Evolutionary conservation across 2,888 invertebrate genomes (phyloP), one percentile per base, ranked within the genome.

Genomic region (Lochmaea capreae): DNA sequence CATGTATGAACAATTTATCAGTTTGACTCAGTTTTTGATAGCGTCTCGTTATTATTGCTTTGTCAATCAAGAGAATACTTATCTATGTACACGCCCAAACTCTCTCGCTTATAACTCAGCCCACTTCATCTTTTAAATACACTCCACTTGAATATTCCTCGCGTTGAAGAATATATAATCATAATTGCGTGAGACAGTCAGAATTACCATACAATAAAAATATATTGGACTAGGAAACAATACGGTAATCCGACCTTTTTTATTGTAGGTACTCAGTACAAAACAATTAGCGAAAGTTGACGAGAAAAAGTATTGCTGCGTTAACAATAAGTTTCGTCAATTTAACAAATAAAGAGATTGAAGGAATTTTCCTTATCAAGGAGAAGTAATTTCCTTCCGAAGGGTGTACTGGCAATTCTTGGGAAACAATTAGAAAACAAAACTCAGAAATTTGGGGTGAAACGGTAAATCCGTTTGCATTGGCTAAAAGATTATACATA

Each of bases 201-300:
- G 8, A 52, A 52, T 52, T 52, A 52, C 16, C n/a, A 52, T 52
- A 52, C 16, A 52, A 52, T 52, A 52, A 52, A n/a, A 52, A 46
- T 12, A 11, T 46, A 39, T 46, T 12, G 14, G 46, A 46, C 46
- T 46, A 14, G 14, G 14, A 46, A 46, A 46, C 46, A 46, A 46
- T 46, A 46, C 12, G 46, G 6, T 46, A 12, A 46, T 46, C 46
- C 11, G 46, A 46, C 14, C 46, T 12, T 46, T 46, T 46, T 46
- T 46, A 14, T 46, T 12, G 14, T 46, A 14, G 46, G 14, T 46
- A 14, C 14, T 46, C 12, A 14, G 12, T 46, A 46, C 3, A 12
- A 46, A 46, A 46, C 46, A 14, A 14, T 12, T 46, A 46, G 14
- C 14, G 14, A 39, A 11, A 46, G 14, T 46, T 46, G 46, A 46